Conservation (phyloP, 37 sponge, comb jelly and placozoan genomes). For the Beroe ovata region DNA sequence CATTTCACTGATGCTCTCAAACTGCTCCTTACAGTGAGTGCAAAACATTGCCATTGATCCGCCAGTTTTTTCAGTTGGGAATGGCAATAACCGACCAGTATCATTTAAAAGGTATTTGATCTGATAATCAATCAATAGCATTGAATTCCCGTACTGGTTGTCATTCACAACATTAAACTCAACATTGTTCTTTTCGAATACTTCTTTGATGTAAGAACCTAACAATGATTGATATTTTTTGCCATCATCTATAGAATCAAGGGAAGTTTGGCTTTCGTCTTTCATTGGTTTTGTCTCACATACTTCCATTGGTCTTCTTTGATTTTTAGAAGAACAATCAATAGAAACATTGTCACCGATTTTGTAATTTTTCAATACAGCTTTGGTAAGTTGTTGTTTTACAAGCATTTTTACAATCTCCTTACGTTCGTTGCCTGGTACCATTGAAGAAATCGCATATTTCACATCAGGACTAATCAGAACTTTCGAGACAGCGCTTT, state of each 20-base stretch:
- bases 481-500: background rate
- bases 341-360: too few relatives aligned
- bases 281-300: too few relatives aligned
- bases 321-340: too few relatives aligned
- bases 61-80: background rate
- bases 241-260: too few relatives aligned
- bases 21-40: background rate
- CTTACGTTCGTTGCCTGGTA: background rate
- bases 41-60: background rate
- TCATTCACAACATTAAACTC: background rate
- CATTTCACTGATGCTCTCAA: background rate
- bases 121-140: slow-evolving; percentile 25
- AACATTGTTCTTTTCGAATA: background rate
- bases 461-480: slow-evolving; percentile 38
- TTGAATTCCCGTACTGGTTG: background rate
- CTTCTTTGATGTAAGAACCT: slow-evolving; percentile 6
- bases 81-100: background rate
- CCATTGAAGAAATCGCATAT: background rate
- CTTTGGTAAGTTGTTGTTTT: background rate
- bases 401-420: background rate
- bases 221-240: background rate
- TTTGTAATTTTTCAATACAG: slow-evolving; percentile 6
- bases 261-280: too few relatives aligned
- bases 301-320: too few relatives aligned
- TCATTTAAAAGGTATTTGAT: background rate